Evolutionary conservation across 2,113 vertebrate genomes (phyloP).

Genomic region (Notiomystis cincta): DNA sequence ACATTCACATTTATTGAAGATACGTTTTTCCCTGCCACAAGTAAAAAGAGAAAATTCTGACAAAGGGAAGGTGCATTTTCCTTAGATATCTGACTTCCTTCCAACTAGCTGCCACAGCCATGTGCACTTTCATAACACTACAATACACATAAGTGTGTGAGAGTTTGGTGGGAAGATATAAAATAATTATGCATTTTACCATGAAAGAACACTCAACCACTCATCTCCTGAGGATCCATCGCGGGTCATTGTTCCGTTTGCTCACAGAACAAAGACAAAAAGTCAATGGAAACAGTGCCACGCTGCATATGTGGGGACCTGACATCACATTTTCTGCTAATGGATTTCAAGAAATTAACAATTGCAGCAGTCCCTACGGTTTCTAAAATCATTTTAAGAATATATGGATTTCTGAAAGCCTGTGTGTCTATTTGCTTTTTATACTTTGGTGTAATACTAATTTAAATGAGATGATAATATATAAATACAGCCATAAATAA

Average conservation of each 20-base stretch:
- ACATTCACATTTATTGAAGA: not conserved
- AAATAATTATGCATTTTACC: not conserved
- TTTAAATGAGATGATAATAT: not conserved
- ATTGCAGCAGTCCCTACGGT: not conserved
- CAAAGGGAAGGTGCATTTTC: not conserved
- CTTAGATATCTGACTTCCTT: not conserved
- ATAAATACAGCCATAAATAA: not conserved
- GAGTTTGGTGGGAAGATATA: not conserved
- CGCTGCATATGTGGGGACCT: not conserved
- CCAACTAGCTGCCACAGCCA: not conserved
- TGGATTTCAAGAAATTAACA: not conserved
- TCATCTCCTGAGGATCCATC: not conserved
- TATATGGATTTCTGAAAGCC: not conserved
- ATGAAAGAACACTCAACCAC: not conserved
- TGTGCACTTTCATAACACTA: not conserved
- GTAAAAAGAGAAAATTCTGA: slow-evolving; percentile 12
- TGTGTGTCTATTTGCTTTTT: not conserved
- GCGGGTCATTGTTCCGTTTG: not conserved
- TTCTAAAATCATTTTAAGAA: not conserved
- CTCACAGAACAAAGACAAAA: not conserved
- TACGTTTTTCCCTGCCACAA: not conserved
- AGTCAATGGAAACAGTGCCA: not conserved
- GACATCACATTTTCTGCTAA: not conserved
- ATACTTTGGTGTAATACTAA: not conserved
- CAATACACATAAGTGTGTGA: not conserved